Conservation (phyloP, 2,113 vertebrate genomes). For the Mobula hypostoma region DNA sequence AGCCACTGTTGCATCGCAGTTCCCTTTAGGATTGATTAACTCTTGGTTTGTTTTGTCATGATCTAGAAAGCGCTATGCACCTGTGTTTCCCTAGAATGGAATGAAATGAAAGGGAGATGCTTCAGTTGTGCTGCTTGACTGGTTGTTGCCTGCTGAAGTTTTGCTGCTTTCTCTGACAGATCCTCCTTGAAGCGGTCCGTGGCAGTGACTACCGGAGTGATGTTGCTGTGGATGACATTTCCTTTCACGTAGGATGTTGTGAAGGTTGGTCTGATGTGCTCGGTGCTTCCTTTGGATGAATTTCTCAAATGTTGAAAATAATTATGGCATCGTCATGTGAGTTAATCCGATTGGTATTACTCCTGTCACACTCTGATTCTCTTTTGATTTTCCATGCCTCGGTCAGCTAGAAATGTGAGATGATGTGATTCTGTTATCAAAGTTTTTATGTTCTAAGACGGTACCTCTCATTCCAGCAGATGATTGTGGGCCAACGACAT, state of each 20-base stretch:
- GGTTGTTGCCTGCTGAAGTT: background rate
- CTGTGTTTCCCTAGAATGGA: too few species aligned
- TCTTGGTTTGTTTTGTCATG: too few species aligned
- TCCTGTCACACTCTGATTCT: background rate
- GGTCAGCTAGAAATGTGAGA: background rate
- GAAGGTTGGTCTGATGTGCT: slow-evolving; percentile 42
- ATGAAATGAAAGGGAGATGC: background rate
- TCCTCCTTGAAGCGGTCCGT: slow-evolving; percentile 62
- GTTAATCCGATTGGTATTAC: background rate
- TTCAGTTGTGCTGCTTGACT: background rate
- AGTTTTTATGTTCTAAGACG: background rate
- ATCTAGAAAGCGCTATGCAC: too few species aligned
- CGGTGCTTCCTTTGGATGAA: background rate
- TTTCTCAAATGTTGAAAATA: background rate
- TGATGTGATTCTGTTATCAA: background rate
- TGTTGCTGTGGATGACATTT: slow-evolving; percentile 66
- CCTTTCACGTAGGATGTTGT: slow-evolving; percentile 53
- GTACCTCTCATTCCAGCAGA: background rate
- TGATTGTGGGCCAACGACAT: background rate
- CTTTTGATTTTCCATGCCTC: background rate
- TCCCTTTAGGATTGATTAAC: too few species aligned
- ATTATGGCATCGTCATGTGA: background rate
- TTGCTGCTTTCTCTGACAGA: slow-evolving; percentile 46
- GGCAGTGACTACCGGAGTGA: slow-evolving; percentile 57
- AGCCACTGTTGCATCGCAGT: too few species aligned